Base-by-base conservation (phyloP, 2,113 vertebrate species). In the Gallinago undulata region DNA sequence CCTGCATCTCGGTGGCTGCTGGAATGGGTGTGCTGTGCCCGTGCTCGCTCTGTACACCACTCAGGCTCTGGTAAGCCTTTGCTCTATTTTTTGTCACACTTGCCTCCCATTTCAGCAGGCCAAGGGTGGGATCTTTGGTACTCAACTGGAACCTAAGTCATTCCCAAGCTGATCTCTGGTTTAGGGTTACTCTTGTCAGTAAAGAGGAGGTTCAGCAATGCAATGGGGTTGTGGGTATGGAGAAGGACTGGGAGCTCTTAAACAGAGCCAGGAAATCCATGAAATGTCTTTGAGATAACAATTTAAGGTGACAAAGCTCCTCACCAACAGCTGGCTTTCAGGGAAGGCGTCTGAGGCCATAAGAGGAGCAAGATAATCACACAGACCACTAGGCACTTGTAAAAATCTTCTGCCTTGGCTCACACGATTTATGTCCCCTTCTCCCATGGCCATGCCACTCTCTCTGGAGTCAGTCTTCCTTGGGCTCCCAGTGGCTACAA, bases 41-140 rank as follows among this genome's bases (percentile, higher is more conserved):
- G 0, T n/a, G 35, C 23, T 35, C 19, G 13, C 48, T 57, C 3
- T 0, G n/a, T 13, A 35, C 9, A 27, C 13, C 24, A 22, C 4
- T 3, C 31, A 88, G 37, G 59, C 7, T 53, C 55, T 81, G 41
- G 3, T 25, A 93, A 77, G 28, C 5, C 22, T 74, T 53, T 39
- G 9, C 9, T 77, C 75, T 37, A 1, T 17, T 28, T 69, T 63
- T 78, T 19, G 17, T 10, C 9, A 13, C 2, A 0, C 21, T 73
- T 72, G 5, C 33, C 12, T 86, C 35, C 19, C 24, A 25, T 67
- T 69, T 77, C 43, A 86, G 47, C 55, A 43, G 19, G 13, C 7
- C 11, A 28, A 73, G 14, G 3, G 8, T 51, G 47, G 27, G 21
- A 30, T 50, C 39, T 88, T 64, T 45, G 51, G 45, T 30, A 24